These are phyloP conservation scores for Actinia tenebrosa DNA, from an alignment of 64 coral and sea anemone species.

Conservation along the genomic window DNA sequence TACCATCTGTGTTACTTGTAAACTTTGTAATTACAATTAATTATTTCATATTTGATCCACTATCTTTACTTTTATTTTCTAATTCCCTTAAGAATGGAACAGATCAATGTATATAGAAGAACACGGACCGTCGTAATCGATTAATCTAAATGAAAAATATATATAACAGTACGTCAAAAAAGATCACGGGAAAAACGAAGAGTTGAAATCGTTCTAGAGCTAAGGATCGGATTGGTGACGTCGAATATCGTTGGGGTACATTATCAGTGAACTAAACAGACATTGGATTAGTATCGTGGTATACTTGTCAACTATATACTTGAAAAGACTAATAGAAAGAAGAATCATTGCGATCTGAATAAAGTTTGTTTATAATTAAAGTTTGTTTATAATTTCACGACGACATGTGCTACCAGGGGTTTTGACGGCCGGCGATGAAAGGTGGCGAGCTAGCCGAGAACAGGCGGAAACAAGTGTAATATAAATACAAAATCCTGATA, in stretches of 20 bases:
- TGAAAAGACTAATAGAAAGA: too few relatives aligned
- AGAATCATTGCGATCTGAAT: too few relatives aligned
- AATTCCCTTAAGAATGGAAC: neutral
- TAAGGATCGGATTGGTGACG: neutral
- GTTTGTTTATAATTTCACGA: neutral
- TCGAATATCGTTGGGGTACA: too few relatives aligned
- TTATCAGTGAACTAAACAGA: too few relatives aligned
- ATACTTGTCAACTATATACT: too few relatives aligned
- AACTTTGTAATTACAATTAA: neutral
- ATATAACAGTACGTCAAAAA: neutral
- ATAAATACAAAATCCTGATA: constrained; percentile 3
- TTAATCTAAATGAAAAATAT: neutral
- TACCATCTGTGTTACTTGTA: neutral
- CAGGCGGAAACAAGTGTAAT: neutral
- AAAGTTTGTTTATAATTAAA: neutral
- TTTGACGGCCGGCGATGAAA: neutral
- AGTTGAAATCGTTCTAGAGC: too few relatives aligned
- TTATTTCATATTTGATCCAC: neutral
- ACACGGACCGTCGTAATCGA: neutral
- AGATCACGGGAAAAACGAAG: neutral
- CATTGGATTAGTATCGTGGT: too few relatives aligned
- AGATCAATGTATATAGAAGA: neutral
- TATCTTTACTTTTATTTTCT: neutral
- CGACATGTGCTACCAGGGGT: neutral
- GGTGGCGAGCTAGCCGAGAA: neutral